A percentile compares a stretch with the other conserved stretches of the same genome.
Evolutionary conservation across 2,888 invertebrate genomes (phyloP).

Genomic region (Frankliniella fusca): DNA sequence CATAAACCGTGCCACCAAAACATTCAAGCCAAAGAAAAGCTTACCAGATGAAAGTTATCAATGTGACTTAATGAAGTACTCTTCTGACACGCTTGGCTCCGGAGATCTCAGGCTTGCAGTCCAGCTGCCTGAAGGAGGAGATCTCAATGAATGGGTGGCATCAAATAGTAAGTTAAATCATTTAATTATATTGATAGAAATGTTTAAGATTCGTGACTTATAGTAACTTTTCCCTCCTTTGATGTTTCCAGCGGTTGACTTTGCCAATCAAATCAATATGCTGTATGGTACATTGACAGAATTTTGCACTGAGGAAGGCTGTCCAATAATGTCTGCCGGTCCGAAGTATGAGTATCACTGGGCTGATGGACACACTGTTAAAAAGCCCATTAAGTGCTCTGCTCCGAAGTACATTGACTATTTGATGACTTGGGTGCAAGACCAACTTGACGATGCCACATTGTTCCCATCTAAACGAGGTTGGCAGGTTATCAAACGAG

Average conservation of each 20-base stretch:
- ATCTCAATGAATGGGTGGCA: conserved; percentile 99
- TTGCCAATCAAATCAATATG: conserved; percentile 99
- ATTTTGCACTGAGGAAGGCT: conserved; percentile 96
- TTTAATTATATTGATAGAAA: conserved; percentile 18
- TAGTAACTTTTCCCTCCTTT: conserved; percentile 31
- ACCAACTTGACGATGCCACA: conserved; percentile 97
- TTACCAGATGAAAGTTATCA: conserved; percentile 98
- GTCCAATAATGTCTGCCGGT: conserved; percentile 97
- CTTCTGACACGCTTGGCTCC: conserved; percentile 94
- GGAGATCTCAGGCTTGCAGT: conserved; percentile 95
- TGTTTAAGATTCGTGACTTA: conserved; percentile 27
- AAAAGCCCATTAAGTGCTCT: conserved; percentile 98
- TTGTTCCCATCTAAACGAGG: conserved; percentile 97
- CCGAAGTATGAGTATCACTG: conserved; percentile 99
- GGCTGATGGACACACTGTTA: conserved; percentile 97
- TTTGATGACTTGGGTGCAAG: conserved; percentile 99
- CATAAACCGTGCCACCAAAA: conserved; percentile 89
- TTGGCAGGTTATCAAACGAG: conserved; percentile 43
- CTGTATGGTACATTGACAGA: conserved; percentile 99
- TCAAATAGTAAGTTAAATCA: conserved; percentile 84
- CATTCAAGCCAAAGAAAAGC: conserved; percentile 98
- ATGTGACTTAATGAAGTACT: conserved; percentile 98
- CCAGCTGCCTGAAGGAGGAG: conserved; percentile 96
- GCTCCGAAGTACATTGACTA: conserved; percentile 99
- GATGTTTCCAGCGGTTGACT: conserved; percentile 83